Evolutionary conservation across 2,888 invertebrate species (phyloP).

Genomic region (Cheilosia grossa): DNA sequence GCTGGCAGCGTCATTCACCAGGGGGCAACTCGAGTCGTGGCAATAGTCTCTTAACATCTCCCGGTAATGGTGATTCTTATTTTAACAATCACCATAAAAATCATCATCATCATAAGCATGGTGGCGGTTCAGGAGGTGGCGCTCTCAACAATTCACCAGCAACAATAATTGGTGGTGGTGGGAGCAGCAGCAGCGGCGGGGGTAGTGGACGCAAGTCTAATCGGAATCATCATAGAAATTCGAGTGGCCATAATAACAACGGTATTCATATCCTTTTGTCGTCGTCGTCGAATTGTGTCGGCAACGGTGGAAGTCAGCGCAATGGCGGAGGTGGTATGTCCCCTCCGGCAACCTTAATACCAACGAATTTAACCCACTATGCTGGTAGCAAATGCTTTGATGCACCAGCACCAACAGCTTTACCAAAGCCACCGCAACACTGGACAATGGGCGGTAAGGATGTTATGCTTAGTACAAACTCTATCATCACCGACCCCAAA

Average conservation of each 20-base stretch:
- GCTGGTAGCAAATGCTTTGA: constrained; percentile 93
- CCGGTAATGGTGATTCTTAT: constrained; percentile 74
- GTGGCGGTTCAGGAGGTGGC: constrained; percentile 66
- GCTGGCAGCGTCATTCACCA: constrained; percentile 78
- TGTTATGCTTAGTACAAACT: constrained; percentile 73
- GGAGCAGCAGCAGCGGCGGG: constrained; percentile 67
- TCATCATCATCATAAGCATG: constrained; percentile 63
- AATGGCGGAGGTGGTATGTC: constrained; percentile 77
- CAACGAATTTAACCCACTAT: constrained; percentile 83
- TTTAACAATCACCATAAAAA: constrained; percentile 68
- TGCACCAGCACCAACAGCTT: constrained; percentile 90
- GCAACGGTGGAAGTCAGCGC: constrained; percentile 65
- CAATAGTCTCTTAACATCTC: constrained; percentile 55
- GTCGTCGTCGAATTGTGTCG: constrained; percentile 64
- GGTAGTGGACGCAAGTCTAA: constrained; percentile 70
- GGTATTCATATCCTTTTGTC: constrained; percentile 74
- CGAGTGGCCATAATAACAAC: constrained; percentile 76
- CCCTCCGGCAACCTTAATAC: constrained; percentile 80
- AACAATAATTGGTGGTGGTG: constrained; percentile 76
- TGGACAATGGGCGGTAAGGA: constrained; percentile 85
- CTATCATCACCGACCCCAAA: constrained; percentile 69
- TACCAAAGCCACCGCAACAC: constrained; percentile 92
- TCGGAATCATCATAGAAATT: constrained; percentile 70
- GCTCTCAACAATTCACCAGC: constrained; percentile 79
- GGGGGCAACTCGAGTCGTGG: constrained; percentile 71